Base-by-base conservation (phyloP, 2,888 invertebrate species). In the Drosophila emarginata region DNA sequence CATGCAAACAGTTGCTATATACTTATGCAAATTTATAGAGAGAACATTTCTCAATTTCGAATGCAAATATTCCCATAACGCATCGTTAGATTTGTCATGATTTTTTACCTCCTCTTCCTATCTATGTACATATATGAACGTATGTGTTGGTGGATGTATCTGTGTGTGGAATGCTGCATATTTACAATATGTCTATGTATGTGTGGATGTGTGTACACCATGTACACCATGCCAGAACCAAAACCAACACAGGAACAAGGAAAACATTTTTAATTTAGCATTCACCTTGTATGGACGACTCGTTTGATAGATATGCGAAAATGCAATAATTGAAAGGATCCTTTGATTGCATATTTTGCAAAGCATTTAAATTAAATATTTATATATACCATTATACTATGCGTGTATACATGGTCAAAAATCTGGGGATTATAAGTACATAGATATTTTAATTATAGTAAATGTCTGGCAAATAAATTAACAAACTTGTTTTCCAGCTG, bases 51-150 rank as follows among this genome's bases (percentile, higher is more conserved):
- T 73, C 79, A 78, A 82, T 80, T 87, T 82, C 76, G 71, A 72
- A 84, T 84, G 85, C 82, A 87, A 84, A 84, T 84, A 82, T 76
- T 68, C 60, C 45, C 70, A 68, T 65, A 73, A 77, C 73, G 76
- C 74, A 79, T 74, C 76, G 80, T 77, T 76, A 67, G 76, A 75
- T 74, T 73, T 73, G 60, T 61, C 68, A 39, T 61, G 45, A 45
- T 65, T 72, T 67, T 61, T 64, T 37, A 59, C 40, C 54, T 56
- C 39, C 12, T 28, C 40, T 0, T 39, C 7, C 4, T 4, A 2
- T 18, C 32, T 7, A 14, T 69, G 52, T 23, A 28, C 45, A 37
- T 28, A n/a, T 51, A 32, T 45, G 53, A 52, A 58, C 50, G 62
- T 65, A 9, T 26, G 26, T 26, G 26, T 26, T 26, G 26, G 26